These are phyloP conservation scores for Cheilosia vernalis DNA, from an alignment of 2,888 invertebrate species.

Conservation along the genomic window DNA sequence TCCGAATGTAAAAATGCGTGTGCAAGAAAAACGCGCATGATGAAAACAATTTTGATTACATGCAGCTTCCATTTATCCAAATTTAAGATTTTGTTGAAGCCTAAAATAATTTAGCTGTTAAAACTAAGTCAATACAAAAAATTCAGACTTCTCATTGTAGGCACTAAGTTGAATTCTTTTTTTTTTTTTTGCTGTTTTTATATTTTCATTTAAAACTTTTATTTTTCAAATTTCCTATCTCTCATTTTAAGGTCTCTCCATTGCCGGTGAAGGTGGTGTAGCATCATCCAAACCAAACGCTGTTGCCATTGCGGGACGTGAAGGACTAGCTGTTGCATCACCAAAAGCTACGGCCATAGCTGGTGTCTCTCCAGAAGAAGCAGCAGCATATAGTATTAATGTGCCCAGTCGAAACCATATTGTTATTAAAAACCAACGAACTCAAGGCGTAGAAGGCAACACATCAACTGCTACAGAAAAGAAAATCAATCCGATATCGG, in stretches of 20 bases:
- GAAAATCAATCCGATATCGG: background rate
- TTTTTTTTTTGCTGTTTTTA: background rate
- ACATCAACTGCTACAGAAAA: background rate
- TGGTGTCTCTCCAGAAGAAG: slow-evolving; percentile 85
- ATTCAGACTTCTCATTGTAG: too few relatives aligned
- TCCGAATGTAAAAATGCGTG: too few relatives aligned
- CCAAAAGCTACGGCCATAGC: slow-evolving; percentile 91
- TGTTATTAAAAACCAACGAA: slow-evolving; percentile 77
- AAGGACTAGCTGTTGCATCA: slow-evolving; percentile 88
- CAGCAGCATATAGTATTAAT: slow-evolving; percentile 81
- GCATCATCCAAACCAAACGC: slow-evolving; percentile 89
- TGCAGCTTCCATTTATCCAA: too few relatives aligned
- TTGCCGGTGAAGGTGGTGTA: slow-evolving; percentile 87
- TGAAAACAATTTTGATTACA: too few relatives aligned
- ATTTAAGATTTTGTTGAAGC: too few relatives aligned
- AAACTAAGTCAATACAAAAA: too few relatives aligned
- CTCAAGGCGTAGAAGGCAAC: background rate
- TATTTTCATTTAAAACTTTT: background rate
- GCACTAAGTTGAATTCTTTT: too few relatives aligned
- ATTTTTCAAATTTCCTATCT: background rate
- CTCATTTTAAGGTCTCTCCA: slow-evolving; percentile 85
- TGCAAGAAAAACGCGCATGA: too few relatives aligned
- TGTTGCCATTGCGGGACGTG: slow-evolving; percentile 88
- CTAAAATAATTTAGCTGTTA: too few relatives aligned
- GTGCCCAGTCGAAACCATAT: slow-evolving; percentile 80